phyloP scores from a whole-genome alignment of 64 coral and sea anemone genomes.

The Catalaphyllia jardinei region DNA sequence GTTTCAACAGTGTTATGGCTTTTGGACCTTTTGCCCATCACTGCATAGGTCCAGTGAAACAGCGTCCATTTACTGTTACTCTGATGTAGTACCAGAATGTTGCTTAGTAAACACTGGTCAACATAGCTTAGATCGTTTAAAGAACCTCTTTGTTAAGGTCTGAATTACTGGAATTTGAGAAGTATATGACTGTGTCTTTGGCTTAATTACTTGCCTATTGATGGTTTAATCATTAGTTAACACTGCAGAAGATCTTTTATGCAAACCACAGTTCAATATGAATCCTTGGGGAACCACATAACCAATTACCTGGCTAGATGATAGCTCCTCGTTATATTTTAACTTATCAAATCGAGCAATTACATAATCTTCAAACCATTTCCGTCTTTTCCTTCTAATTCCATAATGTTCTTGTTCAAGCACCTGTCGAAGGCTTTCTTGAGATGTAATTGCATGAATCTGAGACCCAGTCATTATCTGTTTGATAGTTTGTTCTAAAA shows the following conservation, averaged over 20 bases:
- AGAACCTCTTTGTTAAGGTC: too few relatives aligned
- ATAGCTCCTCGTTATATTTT: neutral
- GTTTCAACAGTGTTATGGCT: too few relatives aligned
- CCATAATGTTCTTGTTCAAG: constrained; percentile 56
- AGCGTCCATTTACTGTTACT: too few relatives aligned
- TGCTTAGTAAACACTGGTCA: too few relatives aligned
- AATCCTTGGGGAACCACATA: neutral
- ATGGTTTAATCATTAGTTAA: neutral
- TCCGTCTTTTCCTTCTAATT: constrained; percentile 11
- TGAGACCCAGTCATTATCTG: neutral
- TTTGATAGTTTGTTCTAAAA: neutral
- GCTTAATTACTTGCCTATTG: neutral
- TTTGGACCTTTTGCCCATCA: too few relatives aligned
- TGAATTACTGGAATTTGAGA: neutral
- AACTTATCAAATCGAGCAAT: too few relatives aligned
- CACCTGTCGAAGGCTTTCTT: constrained; percentile 1
- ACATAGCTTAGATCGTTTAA: too few relatives aligned
- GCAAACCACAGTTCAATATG: neutral
- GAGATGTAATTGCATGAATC: neutral
- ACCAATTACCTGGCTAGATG: neutral
- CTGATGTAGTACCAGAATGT: too few relatives aligned
- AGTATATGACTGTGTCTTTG: neutral
- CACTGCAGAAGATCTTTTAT: neutral
- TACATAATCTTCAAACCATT: neutral
- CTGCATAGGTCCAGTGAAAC: too few relatives aligned